These are phyloP conservation scores for Chiloscyllium plagiosum DNA, from an alignment of 2,113 vertebrate species.

Conservation along the genomic window DNA sequence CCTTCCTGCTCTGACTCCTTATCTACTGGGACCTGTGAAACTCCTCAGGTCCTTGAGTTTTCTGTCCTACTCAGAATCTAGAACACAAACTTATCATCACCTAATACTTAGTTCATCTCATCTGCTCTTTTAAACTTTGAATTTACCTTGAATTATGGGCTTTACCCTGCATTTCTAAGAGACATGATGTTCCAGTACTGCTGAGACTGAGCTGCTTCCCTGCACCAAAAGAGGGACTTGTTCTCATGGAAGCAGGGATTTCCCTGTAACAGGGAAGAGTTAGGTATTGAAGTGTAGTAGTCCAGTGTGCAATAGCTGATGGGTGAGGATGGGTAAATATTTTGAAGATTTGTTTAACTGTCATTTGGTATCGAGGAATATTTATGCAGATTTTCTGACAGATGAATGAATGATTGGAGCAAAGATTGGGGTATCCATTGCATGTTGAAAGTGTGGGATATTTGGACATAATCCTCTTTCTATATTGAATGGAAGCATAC, in stretches of 20 bases:
- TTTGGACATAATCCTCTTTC: not conserved
- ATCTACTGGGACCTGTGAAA: not conserved
- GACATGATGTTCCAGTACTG: not conserved
- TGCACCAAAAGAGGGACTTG: not conserved
- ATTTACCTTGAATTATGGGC: not conserved
- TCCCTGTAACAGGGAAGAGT: not conserved
- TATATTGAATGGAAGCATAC: not conserved
- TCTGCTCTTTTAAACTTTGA: not conserved
- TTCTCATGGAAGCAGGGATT: not conserved
- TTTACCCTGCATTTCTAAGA: not conserved
- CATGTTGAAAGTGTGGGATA: not conserved
- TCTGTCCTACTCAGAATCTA: not conserved
- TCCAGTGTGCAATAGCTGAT: not conserved
- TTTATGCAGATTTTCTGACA: not conserved
- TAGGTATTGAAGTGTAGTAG: not conserved
- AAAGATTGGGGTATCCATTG: not conserved
- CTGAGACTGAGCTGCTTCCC: not conserved
- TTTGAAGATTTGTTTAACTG: not conserved
- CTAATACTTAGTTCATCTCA: not conserved
- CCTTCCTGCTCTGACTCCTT: not conserved
- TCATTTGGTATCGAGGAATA: not conserved
- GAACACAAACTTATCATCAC: not conserved
- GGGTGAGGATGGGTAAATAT: not conserved
- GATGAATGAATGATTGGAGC: not conserved
- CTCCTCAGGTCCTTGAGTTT: not conserved